These are phyloP conservation scores for Peromyscus melanophrys DNA, from an alignment of 2,797 vertebrate species.

Conservation along the genomic window DNA sequence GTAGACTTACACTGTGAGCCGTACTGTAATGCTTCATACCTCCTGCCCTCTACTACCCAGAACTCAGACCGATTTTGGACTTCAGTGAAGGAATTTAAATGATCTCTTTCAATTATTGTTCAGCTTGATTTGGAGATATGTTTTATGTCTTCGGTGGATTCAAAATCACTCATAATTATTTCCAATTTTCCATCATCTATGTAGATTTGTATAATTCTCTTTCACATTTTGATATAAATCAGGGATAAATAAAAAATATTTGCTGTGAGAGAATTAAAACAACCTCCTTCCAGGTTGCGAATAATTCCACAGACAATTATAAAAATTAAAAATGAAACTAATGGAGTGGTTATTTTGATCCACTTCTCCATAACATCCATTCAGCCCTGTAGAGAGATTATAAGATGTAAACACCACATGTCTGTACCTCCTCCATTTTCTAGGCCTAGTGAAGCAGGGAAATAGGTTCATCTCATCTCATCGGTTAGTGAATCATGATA, in stretches of 20 bases:
- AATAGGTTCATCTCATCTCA: slow-evolving; percentile 2
- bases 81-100: slow-evolving; percentile 49
- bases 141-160: slow-evolving; percentile 10
- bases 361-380: not conserved
- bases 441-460: not conserved
- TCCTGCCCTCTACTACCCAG: not conserved
- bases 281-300: not conserved
- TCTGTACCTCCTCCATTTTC: slow-evolving; percentile 11
- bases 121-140: slow-evolving; percentile 13
- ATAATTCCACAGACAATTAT: not conserved
- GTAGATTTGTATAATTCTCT: not conserved
- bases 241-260: not conserved
- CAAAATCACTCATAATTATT: slow-evolving; percentile 61
- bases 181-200: not conserved
- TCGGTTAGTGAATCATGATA: not conserved
- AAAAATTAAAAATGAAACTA: slow-evolving; percentile 41
- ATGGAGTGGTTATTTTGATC: not conserved
- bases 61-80: slow-evolving; percentile 16
- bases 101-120: slow-evolving; percentile 13
- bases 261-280: not conserved
- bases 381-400: not conserved
- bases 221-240: slow-evolving; percentile 51
- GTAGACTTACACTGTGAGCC: not conserved
- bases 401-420: not conserved
- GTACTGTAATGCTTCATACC: not conserved